These are phyloP conservation scores for Orthosia gothica DNA, from an alignment of 2,888 invertebrate genomes.

Conservation along the genomic window DNA sequence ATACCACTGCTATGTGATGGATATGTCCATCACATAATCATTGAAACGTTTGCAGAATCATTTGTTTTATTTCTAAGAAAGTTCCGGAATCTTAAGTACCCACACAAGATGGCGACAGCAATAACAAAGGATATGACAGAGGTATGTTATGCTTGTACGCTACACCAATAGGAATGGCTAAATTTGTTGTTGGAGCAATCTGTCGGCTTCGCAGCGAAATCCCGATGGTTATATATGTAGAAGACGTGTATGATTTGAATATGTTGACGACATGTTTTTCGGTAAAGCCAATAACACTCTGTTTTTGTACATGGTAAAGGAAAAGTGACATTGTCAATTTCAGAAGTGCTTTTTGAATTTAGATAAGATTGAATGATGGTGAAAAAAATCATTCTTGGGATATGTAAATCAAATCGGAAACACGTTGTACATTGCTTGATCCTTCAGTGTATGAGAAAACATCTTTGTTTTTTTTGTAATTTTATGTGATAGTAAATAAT, in stretches of 20 bases:
- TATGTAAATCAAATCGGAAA: too few relatives aligned
- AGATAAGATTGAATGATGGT: too few relatives aligned
- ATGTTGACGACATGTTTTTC: not conserved
- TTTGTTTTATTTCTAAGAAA: slow-evolving; percentile 22
- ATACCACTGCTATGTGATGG: too few relatives aligned
- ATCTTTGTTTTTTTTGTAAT: too few relatives aligned
- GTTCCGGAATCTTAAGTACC: not conserved
- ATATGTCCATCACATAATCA: too few relatives aligned
- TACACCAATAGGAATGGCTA: slow-evolving; percentile 17
- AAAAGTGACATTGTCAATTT: not conserved
- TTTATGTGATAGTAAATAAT: too few relatives aligned
- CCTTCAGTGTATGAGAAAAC: too few relatives aligned
- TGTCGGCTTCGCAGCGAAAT: not conserved
- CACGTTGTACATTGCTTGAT: too few relatives aligned
- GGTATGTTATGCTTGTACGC: slow-evolving; percentile 11
- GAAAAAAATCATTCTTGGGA: too few relatives aligned
- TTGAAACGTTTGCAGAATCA: slow-evolving; percentile 7
- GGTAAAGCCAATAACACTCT: not conserved
- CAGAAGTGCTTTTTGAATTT: not conserved
- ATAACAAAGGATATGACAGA: slow-evolving; percentile 29
- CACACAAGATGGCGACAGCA: not conserved
- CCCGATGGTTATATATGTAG: not conserved
- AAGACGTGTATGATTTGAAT: slow-evolving; percentile 22
- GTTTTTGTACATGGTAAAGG: not conserved
- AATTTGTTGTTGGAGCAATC: slow-evolving; percentile 16